Conservation (phyloP, 2,888 invertebrate genomes). For the Oligia latruncula region DNA sequence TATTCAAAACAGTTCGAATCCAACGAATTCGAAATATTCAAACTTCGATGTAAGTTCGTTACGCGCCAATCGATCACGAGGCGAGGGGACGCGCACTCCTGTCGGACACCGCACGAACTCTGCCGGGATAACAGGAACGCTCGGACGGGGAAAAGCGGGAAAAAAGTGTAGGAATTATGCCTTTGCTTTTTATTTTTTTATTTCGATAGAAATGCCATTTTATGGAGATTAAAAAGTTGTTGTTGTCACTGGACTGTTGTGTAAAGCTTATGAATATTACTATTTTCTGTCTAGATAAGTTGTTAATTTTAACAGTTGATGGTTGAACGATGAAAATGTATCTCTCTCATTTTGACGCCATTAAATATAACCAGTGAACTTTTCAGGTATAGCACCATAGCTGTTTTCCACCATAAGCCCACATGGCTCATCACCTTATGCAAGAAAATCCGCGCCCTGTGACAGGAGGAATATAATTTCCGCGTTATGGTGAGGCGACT, state of each 20-base stretch:
- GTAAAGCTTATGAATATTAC: constrained; percentile 15
- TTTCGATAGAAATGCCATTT: constrained; percentile 61
- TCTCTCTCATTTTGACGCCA: neutral
- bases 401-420: neutral
- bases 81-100: constrained; percentile 78
- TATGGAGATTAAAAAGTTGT: constrained; percentile 63
- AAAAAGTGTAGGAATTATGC: constrained; percentile 47
- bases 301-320: constrained; percentile 6
- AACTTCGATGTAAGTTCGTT: constrained; percentile 71
- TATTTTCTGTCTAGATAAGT: neutral
- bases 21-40: constrained; percentile 43
- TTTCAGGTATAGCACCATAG: neutral
- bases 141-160: constrained; percentile 58
- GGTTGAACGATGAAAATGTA: neutral
- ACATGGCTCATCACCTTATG: neutral
- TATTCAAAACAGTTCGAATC: constrained; percentile 29
- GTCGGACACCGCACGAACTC: constrained; percentile 78
- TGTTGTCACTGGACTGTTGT: constrained; percentile 39
- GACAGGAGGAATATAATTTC: constrained; percentile 18
- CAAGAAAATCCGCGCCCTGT: neutral
- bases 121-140: constrained; percentile 70
- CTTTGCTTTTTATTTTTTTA: constrained; percentile 61
- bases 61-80: constrained; percentile 59
- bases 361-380: neutral
- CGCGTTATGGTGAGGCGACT: neutral